These are phyloP conservation scores for Drosophila lini DNA, from an alignment of 1,140 invertebrate genomes.

Conservation along the genomic window DNA sequence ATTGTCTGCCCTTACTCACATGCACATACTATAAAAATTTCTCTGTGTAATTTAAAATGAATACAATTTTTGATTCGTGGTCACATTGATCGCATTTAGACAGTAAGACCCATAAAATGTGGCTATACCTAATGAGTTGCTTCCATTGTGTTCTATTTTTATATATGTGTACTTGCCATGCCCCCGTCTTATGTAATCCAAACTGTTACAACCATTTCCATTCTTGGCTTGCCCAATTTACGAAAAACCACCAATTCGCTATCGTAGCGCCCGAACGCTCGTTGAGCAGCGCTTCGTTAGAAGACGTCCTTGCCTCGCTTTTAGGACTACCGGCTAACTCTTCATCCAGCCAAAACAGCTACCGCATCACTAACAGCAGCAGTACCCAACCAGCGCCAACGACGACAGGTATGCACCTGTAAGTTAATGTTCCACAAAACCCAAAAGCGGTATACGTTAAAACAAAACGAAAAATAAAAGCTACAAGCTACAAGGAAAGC, in stretches of 20 bases:
- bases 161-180: conserved; percentile 42
- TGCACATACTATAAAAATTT: conserved; percentile 32
- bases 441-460: conserved; percentile 33
- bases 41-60: conserved; percentile 60
- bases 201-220: conserved; percentile 14
- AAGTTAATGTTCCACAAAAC: conserved; percentile 86
- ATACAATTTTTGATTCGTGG: neutral
- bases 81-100: neutral
- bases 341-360: conserved; percentile 66
- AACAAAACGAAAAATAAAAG: conserved; percentile 3
- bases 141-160: neutral
- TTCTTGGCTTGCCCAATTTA: conserved; percentile 13
- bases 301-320: conserved; percentile 96
- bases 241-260: conserved; percentile 38
- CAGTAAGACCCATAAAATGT: neutral
- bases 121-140: neutral
- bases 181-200: conserved; percentile 29
- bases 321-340: conserved; percentile 89
- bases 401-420: conserved; percentile 86
- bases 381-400: conserved; percentile 48
- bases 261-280: conserved; percentile 85
- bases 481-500: conserved; percentile 9
- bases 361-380: conserved; percentile 53
- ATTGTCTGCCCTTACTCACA: neutral
- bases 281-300: conserved; percentile 93